Evolutionary conservation across 2,797 vertebrate genomes (phyloP).

Genomic region (Characodon lateralis): DNA sequence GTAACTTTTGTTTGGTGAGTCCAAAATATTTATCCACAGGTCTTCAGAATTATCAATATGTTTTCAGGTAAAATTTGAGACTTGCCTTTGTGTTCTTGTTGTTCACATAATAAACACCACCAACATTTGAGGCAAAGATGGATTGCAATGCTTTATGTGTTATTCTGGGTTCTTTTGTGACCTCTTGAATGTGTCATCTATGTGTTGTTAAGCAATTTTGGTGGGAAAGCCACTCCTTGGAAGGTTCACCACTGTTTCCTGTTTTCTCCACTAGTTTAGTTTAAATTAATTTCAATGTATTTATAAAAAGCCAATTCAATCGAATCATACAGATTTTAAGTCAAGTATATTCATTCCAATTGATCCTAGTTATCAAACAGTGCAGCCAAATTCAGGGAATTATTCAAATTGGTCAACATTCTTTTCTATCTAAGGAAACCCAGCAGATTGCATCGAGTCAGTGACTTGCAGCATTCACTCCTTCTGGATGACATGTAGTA

Average conservation of each 20-base stretch:
- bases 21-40: background rate
- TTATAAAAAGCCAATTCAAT: no score
- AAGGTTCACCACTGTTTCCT: background rate
- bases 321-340: no score
- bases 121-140: background rate
- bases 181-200: no score
- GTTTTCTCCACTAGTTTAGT: background rate
- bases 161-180: background rate
- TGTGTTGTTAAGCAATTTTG: background rate
- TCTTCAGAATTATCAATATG: background rate
- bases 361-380: no score
- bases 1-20: background rate
- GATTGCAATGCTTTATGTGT: background rate
- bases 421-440: no score
- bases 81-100: background rate
- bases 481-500: no score
- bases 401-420: no score
- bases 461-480: no score
- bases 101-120: background rate
- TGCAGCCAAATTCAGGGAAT: no score
- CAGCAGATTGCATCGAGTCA: no score
- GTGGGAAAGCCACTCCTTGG: background rate
- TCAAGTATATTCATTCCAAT: no score
- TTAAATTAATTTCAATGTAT: no score
- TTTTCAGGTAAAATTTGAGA: background rate